These are phyloP conservation scores for Aethes cnicana DNA, from an alignment of 2,888 invertebrate species.

Conservation along the genomic window DNA sequence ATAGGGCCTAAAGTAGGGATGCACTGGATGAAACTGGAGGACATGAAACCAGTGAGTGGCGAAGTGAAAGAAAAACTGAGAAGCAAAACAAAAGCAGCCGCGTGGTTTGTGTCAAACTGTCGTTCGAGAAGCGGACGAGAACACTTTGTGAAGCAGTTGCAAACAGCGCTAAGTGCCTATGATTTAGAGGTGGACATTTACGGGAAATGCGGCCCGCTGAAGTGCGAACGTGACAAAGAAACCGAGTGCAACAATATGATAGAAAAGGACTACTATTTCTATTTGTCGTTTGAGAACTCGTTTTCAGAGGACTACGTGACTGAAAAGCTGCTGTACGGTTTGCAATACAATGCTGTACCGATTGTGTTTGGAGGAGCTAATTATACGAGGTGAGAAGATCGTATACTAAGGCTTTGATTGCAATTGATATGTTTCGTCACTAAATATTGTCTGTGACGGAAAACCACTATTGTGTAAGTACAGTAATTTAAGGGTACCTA, in stretches of 20 bases:
- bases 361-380: slow-evolving; percentile 64
- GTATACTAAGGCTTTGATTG: too few species aligned
- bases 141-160: slow-evolving; percentile 40
- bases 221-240: slow-evolving; percentile 41
- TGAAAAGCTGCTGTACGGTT: slow-evolving; percentile 55
- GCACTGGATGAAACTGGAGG: slow-evolving; percentile 46
- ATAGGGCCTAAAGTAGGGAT: slow-evolving; percentile 49
- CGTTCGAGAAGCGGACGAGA: slow-evolving; percentile 42
- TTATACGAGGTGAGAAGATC: slow-evolving; percentile 67
- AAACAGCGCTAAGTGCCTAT: slow-evolving; percentile 41
- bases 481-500: too few species aligned
- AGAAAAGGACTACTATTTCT: slow-evolving; percentile 56
- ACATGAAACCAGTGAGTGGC: slow-evolving; percentile 45
- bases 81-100: slow-evolving; percentile 50
- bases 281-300: slow-evolving; percentile 62
- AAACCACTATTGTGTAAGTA: too few species aligned
- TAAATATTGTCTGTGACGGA: too few species aligned
- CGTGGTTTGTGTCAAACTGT: slow-evolving; percentile 62
- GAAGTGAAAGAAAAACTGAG: slow-evolving; percentile 43
- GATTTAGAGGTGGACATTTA: slow-evolving; percentile 49
- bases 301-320: slow-evolving; percentile 61
- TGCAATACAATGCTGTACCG: slow-evolving; percentile 55
- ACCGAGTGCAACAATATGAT: slow-evolving; percentile 46
- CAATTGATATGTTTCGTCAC: too few species aligned
- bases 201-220: slow-evolving; percentile 49